Base-by-base conservation (phyloP, 2,888 invertebrate genomes). In the Trimorus sp. region DNA sequence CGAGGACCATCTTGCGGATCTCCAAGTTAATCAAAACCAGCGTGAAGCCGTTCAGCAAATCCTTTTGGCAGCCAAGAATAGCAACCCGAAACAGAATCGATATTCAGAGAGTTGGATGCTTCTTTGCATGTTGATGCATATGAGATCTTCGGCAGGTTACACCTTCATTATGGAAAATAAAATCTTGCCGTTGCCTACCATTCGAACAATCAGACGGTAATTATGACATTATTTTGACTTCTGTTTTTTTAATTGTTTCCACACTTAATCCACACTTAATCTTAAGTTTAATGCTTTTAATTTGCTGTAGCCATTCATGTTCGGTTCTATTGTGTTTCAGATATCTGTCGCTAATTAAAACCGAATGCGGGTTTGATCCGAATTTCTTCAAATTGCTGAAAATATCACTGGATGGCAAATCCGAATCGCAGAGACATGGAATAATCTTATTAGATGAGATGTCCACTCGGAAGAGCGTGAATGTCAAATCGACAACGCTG, bases 341-440 rank as follows among this genome's bases (percentile, higher is more conserved):
- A 14, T 51, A 51, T 51, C 15, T 51, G 15, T 51, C 51, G 15
- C n/a, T 51, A 14, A 51, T 51, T 14, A 51, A 51, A 12, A 14
- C 15, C 14, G 51, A 14, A 14, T 51, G 51, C 15, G 51, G 51
- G 7, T 51, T 51, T 51, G 51, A 51, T 14, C n/a, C n/a, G 51
- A 51, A 51, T 51, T 51, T 51, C 15, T 51, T 51, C 14, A 14
- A 51, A 51, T 14, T 51, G 51, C 51, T 51, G 51, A 51, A 51
- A 51, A 14, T 51, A 51, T 51, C 51, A 51, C n/a, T 51, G 51
- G 15, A 51, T 12, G 51, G 15, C 15, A 12, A 51, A 14, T 12
- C 51, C n/a, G 51, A 51, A 51, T 12, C n/a, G n/a, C n/a, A 51
- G 15, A 51, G 15, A 51, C 51, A 51, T 51, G 51, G 51, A 51